phyloP scores from a whole-genome alignment of 2,113 vertebrate genomes.

The Pampusana beccarii region DNA sequence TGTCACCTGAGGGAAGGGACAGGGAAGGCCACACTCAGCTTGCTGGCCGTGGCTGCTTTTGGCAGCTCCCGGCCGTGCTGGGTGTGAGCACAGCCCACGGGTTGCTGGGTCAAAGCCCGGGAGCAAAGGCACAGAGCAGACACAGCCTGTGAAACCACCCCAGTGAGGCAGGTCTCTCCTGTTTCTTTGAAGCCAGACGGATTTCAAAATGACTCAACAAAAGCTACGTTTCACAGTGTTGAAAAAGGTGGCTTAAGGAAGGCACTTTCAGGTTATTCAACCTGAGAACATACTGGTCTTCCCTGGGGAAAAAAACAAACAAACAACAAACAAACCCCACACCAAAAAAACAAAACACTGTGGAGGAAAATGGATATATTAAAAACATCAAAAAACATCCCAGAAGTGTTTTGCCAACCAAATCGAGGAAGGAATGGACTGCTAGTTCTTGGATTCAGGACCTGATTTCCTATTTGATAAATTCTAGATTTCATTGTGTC shows the following conservation, averaged over 20 bases:
- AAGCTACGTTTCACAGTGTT: neutral
- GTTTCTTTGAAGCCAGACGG: neutral
- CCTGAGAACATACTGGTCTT: neutral
- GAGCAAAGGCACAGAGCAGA: neutral
- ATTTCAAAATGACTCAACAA: neutral
- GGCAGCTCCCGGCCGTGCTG: neutral
- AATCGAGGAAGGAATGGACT: neutral
- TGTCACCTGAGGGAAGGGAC: neutral
- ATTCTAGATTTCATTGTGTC: neutral
- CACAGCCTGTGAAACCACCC: neutral
- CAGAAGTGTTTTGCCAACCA: neutral
- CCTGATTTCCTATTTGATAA: neutral
- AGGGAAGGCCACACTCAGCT: fast-evolving
- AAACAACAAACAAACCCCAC: no score
- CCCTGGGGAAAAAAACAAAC: no score
- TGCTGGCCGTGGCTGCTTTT: fast-evolving
- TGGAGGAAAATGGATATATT: neutral
- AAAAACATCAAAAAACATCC: neutral
- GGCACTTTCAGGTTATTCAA: neutral
- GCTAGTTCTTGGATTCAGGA: neutral
- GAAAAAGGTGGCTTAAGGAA: neutral
- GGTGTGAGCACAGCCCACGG: neutral
- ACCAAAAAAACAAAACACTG: neutral
- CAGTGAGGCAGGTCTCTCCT: neutral
- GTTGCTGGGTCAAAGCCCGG: neutral